These are phyloP conservation scores for Trachurus trachurus DNA, from an alignment of 2,797 vertebrate genomes.

Conservation along the genomic window DNA sequence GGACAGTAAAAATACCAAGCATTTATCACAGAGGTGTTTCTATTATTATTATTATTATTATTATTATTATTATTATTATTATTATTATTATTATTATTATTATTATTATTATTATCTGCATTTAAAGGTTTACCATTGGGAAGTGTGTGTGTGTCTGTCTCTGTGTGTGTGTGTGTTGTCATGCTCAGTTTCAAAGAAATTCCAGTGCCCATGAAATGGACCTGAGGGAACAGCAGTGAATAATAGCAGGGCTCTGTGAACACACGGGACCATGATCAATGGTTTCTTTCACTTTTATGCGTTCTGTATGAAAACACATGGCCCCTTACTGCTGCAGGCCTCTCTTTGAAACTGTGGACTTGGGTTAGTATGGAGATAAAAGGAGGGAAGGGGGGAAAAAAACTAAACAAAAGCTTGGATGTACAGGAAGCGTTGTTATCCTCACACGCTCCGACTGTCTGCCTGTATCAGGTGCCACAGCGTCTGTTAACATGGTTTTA, in stretches of 20 bases:
- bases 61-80: constrained; percentile 27
- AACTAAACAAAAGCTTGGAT: constrained; percentile 27
- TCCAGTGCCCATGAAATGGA: constrained; percentile 38
- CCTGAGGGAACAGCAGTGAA: constrained; percentile 45
- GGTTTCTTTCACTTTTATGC: constrained; percentile 61
- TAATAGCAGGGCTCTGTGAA: constrained; percentile 42
- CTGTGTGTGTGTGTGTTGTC: constrained; percentile 18
- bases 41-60: constrained; percentile 30
- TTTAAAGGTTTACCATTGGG: background rate
- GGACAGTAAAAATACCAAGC: background rate
- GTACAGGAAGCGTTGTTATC: constrained; percentile 18
- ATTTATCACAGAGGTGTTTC: constrained; percentile 23
- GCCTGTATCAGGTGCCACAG: background rate
- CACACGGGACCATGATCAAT: constrained; percentile 62
- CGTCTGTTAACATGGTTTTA: background rate
- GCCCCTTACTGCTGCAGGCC: constrained; percentile 57
- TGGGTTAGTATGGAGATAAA: constrained; percentile 48
- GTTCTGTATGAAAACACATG: constrained; percentile 35
- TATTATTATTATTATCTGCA: constrained; percentile 23
- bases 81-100: too few relatives aligned
- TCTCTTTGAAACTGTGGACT: constrained; percentile 60
- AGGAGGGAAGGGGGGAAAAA: background rate
- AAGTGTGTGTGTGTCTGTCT: background rate
- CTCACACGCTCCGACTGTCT: background rate
- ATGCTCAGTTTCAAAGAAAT: constrained; percentile 37